Percentiles rank a stretch among this genome's conserved stretches.
These are phyloP conservation scores for Zeugodacus cucurbitae DNA, from an alignment of 1,140 invertebrate genomes.

Conservation along the genomic window DNA sequence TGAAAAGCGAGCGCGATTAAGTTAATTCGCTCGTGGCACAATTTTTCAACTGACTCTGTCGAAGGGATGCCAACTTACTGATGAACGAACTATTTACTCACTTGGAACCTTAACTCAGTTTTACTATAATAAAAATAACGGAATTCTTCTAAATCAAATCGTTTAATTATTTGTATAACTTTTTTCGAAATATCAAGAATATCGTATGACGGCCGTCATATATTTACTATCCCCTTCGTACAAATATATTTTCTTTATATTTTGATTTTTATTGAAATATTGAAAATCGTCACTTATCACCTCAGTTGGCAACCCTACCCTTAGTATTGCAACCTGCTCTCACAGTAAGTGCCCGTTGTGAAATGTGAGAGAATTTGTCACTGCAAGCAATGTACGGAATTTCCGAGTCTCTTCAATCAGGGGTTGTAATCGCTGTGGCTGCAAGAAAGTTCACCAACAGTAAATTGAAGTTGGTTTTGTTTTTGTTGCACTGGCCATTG, in stretches of 20 bases:
- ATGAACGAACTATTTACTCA: neutral
- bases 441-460: neutral
- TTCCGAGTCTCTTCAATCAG: neutral
- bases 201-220: too few relatives aligned
- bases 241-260: neutral
- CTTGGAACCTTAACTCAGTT: neutral
- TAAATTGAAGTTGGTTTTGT: neutral
- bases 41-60: neutral
- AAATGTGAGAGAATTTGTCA: neutral
- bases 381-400: neutral
- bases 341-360: neutral
- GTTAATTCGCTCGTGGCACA: neutral
- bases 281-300: too few relatives aligned
- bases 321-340: neutral
- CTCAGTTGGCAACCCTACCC: too few relatives aligned
- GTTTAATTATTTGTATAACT: too few relatives aligned
- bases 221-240: too few relatives aligned
- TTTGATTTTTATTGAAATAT: too few relatives aligned
- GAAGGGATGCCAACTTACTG: neutral
- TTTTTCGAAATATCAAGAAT: too few relatives aligned
- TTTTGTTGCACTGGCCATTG: neutral
- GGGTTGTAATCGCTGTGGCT: neutral
- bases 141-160: too few relatives aligned
- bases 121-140: neutral
- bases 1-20: neutral